Conservation (phyloP, 2,888 invertebrate genomes). For the Lycia hirtaria region DNA sequence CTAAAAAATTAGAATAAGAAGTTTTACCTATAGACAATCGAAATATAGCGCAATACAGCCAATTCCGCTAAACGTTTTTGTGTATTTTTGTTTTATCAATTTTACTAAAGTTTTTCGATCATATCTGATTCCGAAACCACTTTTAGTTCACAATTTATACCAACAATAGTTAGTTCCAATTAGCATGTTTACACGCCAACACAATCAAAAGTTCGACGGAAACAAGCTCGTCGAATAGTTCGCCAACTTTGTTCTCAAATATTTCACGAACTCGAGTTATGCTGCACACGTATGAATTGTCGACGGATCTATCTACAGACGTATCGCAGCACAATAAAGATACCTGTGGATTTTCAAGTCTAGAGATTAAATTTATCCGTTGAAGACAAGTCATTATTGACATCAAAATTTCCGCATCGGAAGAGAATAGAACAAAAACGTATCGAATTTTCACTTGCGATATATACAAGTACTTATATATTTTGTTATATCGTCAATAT, state of each 20-base stretch:
- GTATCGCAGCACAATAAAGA: slow-evolving; percentile 14
- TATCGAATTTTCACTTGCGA: too few relatives aligned
- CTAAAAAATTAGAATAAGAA: too few relatives aligned
- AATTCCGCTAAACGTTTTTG: too few relatives aligned
- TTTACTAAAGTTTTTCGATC: too few relatives aligned
- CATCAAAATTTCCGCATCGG: too few relatives aligned
- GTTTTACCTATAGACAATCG: too few relatives aligned
- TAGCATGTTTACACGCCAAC: slow-evolving; percentile 13
- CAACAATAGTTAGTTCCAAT: slow-evolving; percentile 6
- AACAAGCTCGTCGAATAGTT: not conserved
- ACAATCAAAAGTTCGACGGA: slow-evolving; percentile 16
- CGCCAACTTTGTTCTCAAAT: slow-evolving; percentile 16
- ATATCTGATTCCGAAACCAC: not conserved
- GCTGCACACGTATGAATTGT: slow-evolving; percentile 25
- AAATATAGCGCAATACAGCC: too few relatives aligned
- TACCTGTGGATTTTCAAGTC: slow-evolving; percentile 12
- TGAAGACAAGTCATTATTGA: slow-evolving; percentile 3
- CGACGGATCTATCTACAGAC: slow-evolving; percentile 20
- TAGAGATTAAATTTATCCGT: slow-evolving; percentile 2
- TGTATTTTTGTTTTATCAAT: too few relatives aligned
- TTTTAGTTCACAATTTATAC: too few relatives aligned
- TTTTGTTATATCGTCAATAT: too few relatives aligned
- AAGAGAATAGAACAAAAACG: too few relatives aligned
- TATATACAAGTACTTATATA: too few relatives aligned
- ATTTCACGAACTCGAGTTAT: slow-evolving; percentile 12